A percentile compares a stretch with the other conserved stretches of the same genome.
phyloP scores from a whole-genome alignment of 1,140 invertebrate genomes.

The Lordiphosa stackelbergi region DNA sequence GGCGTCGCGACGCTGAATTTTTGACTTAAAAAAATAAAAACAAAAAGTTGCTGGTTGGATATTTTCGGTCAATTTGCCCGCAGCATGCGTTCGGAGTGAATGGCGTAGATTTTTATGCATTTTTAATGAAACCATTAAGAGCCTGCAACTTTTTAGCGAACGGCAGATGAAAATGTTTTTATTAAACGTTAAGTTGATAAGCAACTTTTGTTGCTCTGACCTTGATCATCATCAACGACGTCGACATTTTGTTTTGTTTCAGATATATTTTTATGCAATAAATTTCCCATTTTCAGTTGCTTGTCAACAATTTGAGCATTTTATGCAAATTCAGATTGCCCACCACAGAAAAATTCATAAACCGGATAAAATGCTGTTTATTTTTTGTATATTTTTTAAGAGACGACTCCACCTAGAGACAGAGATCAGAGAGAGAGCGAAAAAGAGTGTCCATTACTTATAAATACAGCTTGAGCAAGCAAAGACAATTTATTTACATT shows the following conservation, averaged over 20 bases:
- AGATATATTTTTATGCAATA: constrained; percentile 25
- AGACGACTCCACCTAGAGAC: background rate
- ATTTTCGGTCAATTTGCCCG: constrained; percentile 15
- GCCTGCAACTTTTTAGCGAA: constrained; percentile 29
- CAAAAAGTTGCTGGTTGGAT: constrained; percentile 28
- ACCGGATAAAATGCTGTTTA: background rate
- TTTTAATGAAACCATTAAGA: constrained; percentile 67
- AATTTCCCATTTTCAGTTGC: constrained; percentile 45
- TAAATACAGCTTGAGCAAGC: constrained; percentile 11
- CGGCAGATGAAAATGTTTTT: constrained; percentile 29
- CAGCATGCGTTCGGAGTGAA: constrained; percentile 42
- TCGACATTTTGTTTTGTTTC: constrained; percentile 13
- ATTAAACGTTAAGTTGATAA: constrained; percentile 56
- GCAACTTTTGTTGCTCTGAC: constrained; percentile 61
- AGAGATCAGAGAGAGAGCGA: background rate
- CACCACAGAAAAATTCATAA: too few species aligned
- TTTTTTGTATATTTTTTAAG: background rate
- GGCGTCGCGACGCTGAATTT: constrained; percentile 22
- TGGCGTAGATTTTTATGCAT: constrained; percentile 57
- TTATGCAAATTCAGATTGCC: constrained; percentile 38
- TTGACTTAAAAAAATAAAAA: constrained; percentile 8
- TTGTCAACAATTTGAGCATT: constrained; percentile 43
- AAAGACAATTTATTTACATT: constrained; percentile 50
- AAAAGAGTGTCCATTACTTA: background rate
- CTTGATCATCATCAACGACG: constrained; percentile 29